Conservation (phyloP, 1,140 invertebrate species). For the Drosophila suzukii region DNA sequence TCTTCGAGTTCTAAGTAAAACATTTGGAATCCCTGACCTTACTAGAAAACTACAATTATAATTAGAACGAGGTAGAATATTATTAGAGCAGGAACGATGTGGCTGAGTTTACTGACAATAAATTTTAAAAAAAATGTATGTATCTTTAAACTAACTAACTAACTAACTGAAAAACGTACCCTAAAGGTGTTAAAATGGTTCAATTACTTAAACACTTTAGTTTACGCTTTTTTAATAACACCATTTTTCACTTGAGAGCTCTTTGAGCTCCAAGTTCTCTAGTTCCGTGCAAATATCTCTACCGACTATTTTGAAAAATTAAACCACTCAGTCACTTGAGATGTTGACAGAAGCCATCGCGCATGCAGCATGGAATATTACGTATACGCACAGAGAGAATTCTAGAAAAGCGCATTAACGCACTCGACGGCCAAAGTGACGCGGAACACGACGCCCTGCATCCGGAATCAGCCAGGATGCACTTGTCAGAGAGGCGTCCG, state of each 20-base stretch:
- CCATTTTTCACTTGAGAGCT: background rate
- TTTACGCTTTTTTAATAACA: background rate
- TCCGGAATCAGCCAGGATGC: conserved; percentile 16
- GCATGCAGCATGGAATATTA: conserved; percentile 15
- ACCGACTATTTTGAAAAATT: background rate
- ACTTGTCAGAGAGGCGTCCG: conserved; percentile 15
- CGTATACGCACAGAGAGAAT: conserved; percentile 48
- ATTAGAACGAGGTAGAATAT: too few relatives aligned
- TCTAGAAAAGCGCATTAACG: conserved; percentile 30
- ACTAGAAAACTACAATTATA: too few relatives aligned
- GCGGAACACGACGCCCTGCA: conserved; percentile 5
- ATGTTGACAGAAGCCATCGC: background rate
- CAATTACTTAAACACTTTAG: background rate
- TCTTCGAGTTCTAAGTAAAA: too few relatives aligned
- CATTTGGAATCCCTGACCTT: too few relatives aligned
- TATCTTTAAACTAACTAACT: too few relatives aligned
- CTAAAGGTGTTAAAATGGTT: background rate
- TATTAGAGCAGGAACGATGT: too few relatives aligned
- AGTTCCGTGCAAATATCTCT: background rate
- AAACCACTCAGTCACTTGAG: conserved; percentile 21
- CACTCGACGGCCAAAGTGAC: conserved; percentile 20
- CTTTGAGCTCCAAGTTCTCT: background rate
- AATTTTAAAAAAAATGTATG: too few relatives aligned
- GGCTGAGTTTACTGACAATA: too few relatives aligned
- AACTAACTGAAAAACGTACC: too few relatives aligned